Percentiles rank a stretch among this genome's conserved stretches.
phyloP scores from a whole-genome alignment of 2,113 vertebrate genomes.

The Alouatta palliata region DNA sequence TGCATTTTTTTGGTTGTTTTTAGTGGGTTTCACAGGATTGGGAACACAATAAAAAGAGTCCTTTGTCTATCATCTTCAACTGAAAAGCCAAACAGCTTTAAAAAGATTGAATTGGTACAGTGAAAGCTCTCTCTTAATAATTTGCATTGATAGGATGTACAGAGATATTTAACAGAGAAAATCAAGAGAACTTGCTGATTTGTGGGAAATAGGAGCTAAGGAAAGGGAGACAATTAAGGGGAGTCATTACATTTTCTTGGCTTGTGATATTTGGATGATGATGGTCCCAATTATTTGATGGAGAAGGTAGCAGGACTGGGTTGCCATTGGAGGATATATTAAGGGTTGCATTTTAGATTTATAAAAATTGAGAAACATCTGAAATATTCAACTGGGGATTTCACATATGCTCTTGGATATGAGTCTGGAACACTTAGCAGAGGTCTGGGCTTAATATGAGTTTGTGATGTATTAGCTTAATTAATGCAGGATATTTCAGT shows the following conservation, averaged over 20 bases:
- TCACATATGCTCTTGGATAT: neutral
- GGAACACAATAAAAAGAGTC: neutral
- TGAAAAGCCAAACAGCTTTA: neutral
- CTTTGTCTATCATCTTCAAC: neutral
- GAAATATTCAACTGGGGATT: neutral
- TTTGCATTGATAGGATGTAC: slow-evolving; percentile 27
- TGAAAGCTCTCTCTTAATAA: neutral
- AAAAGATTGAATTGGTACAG: neutral
- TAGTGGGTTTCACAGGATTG: neutral
- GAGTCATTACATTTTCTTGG: neutral
- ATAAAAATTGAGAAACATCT: neutral
- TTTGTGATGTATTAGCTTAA: neutral
- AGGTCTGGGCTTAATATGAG: neutral
- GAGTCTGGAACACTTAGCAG: neutral
- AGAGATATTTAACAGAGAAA: neutral
- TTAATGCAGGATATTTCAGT: neutral
- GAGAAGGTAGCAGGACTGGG: neutral
- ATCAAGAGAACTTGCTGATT: slow-evolving; percentile 13
- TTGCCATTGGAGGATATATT: neutral
- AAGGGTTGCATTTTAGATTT: neutral
- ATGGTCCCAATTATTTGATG: neutral
- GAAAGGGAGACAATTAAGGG: neutral
- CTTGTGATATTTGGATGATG: neutral
- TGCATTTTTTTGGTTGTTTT: neutral
- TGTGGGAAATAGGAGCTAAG: neutral